Percentiles rank a stretch among this genome's conserved stretches.
Conservation (phyloP, 2,888 invertebrate genomes). For the Mesorhabditis belari region DNA sequence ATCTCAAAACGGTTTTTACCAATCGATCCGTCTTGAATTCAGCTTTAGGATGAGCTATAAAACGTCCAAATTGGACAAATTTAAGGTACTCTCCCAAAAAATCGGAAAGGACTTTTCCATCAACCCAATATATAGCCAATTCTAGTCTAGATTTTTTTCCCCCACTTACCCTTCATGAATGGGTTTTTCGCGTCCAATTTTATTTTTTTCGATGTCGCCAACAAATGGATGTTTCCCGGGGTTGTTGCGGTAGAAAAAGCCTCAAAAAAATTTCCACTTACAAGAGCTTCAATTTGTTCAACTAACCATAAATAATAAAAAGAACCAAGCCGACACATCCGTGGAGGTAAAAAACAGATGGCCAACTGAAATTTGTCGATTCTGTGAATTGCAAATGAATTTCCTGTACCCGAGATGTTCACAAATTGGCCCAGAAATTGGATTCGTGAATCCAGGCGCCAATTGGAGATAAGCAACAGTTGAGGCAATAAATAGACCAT, state of each 20-base stretch:
- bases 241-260: slow-evolving; percentile 34
- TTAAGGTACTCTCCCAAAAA: too few relatives aligned
- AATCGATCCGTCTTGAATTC: too few relatives aligned
- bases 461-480: slow-evolving; percentile 38
- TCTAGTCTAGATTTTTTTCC: neutral
- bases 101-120: too few relatives aligned
- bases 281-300: too few relatives aligned
- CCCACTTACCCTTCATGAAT: slow-evolving; percentile 5
- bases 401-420: neutral
- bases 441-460: slow-evolving; percentile 32
- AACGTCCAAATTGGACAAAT: too few relatives aligned
- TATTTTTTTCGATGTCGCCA: slow-evolving; percentile 32
- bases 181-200: slow-evolving; percentile 38
- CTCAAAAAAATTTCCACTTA: neutral
- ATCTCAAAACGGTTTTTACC: too few relatives aligned
- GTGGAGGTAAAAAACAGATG: neutral
- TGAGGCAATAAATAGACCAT: slow-evolving; percentile 37
- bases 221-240: slow-evolving; percentile 36
- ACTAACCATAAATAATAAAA: neutral
- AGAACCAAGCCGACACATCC: neutral
- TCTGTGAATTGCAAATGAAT: neutral
- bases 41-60: too few relatives aligned
- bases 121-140: too few relatives aligned
- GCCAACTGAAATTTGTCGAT: neutral
- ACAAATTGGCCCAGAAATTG: slow-evolving; percentile 13